These are phyloP conservation scores for Cnemophilus loriae DNA, from an alignment of 2,113 vertebrate species.

Conservation along the genomic window DNA sequence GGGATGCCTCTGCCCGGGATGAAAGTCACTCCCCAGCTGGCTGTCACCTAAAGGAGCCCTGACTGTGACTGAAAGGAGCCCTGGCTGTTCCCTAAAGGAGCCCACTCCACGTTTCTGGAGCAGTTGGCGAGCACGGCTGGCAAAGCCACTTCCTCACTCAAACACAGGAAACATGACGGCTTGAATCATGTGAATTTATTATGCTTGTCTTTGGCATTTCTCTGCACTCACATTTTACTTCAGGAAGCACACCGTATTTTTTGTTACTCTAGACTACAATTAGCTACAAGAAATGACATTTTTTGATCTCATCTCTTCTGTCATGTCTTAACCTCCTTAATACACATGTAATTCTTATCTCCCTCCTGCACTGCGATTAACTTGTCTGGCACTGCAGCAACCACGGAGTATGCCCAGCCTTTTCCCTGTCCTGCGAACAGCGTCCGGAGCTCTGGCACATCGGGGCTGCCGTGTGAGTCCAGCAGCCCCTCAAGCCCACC, in stretches of 20 bases:
- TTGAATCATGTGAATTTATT: not conserved
- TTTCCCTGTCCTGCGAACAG: not conserved
- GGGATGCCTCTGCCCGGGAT: not conserved
- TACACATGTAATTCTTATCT: not conserved
- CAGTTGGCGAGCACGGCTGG: rapidly evolving
- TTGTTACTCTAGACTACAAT: not conserved
- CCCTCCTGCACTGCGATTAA: not conserved
- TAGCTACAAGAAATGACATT: not conserved
- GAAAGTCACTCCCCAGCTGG: too few relatives aligned
- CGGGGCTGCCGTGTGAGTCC: not conserved
- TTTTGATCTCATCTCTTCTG: not conserved
- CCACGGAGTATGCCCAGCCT: rapidly evolving
- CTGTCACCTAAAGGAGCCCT: not conserved
- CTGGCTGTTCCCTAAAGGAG: not conserved
- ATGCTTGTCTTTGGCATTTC: not conserved
- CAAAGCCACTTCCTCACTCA: not conserved
- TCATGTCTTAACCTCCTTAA: not conserved
- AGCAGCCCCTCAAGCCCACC: not conserved
- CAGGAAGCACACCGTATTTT: not conserved
- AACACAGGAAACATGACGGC: not conserved
- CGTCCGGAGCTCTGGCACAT: not conserved
- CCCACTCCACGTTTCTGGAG: not conserved
- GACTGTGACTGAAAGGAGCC: not conserved
- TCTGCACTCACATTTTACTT: not conserved
- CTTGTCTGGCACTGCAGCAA: not conserved